Base-by-base conservation (phyloP, 2,888 invertebrate genomes). In the Phytoseiulus persimilis region DNA sequence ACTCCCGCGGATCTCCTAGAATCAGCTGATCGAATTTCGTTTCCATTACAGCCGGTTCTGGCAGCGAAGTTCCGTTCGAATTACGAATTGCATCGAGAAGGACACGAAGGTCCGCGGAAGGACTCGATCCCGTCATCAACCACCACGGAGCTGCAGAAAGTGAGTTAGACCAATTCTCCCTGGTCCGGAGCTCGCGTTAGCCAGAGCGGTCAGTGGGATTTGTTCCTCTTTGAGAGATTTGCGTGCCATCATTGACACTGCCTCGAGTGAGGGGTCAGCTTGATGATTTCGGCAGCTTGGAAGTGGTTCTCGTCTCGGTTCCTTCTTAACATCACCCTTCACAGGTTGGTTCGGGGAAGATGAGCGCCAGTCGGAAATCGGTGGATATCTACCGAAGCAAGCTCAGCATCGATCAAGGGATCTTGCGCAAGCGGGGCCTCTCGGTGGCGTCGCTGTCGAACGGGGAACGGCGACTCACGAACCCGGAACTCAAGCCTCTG, bases 401-500 rank as follows among this genome's bases (percentile, higher is more conserved):
- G 23, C 87, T 87, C 6, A 87, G 87, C 33, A 87, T 87, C 32
- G 87, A 87, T 87, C 45, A 87, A n/a, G 87, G 87, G 6, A 33
- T 45, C 28, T 14, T 87, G 87, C 87, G 87, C 6, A 18, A 23
- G 39, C 87, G 87, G 28, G 87, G 87, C 23, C 87, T 87, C 14
- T 87, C 87, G 18, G 32, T 87, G 0, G 87, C 87, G 2, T 87
- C 87, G 23, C 33, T 87, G 87, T 87, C 87, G 11, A 87, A n/a
- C 6, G 65, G 65, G 2, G 87, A 87, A 45, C 87, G 87, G 2
- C 87, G 87, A 6, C n/a, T 87, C 11, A 87, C 87, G 23, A 33
- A 87, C 23, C 87, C 87, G 32, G 87, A 87, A 32, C 87, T 92
- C 65, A 94, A 96, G 90, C 97, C 97, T 0, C 94, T 97, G 92